Percentiles rank a stretch among this genome's conserved stretches.
Conservation (phyloP, 2,888 invertebrate species). For the Therioaphis trifolii region DNA sequence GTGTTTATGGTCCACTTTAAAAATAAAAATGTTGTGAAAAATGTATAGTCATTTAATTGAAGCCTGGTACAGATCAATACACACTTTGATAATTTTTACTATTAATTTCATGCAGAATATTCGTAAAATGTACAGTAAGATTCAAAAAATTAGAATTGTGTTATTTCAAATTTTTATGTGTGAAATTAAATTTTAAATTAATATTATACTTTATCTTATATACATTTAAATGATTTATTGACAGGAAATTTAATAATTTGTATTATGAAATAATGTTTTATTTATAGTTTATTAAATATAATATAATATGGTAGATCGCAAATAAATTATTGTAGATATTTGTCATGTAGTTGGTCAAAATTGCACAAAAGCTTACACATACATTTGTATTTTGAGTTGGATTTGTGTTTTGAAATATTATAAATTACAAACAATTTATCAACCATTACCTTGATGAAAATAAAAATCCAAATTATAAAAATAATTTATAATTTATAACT, state of each 20-base stretch:
- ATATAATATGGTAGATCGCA: neutral
- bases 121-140: neutral
- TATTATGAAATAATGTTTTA: neutral
- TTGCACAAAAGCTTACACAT: too few species aligned
- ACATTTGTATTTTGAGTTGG: too few species aligned
- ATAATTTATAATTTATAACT: too few species aligned
- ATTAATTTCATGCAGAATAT: neutral
- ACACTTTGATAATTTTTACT: neutral
- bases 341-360: neutral
- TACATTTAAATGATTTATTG: neutral
- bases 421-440: too few species aligned
- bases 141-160: neutral
- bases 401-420: too few species aligned
- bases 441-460: too few species aligned
- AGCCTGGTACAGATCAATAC: neutral
- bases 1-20: too few species aligned
- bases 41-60: neutral
- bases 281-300: neutral
- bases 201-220: neutral
- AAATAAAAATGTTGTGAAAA: neutral
- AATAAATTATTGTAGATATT: neutral
- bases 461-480: too few species aligned
- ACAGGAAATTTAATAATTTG: neutral
- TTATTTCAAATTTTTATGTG: too few species aligned
- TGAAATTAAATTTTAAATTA: slow-evolving; percentile 6